phyloP scores from a whole-genome alignment of 2,888 invertebrate species.

The Entomobrya multifasciata region DNA sequence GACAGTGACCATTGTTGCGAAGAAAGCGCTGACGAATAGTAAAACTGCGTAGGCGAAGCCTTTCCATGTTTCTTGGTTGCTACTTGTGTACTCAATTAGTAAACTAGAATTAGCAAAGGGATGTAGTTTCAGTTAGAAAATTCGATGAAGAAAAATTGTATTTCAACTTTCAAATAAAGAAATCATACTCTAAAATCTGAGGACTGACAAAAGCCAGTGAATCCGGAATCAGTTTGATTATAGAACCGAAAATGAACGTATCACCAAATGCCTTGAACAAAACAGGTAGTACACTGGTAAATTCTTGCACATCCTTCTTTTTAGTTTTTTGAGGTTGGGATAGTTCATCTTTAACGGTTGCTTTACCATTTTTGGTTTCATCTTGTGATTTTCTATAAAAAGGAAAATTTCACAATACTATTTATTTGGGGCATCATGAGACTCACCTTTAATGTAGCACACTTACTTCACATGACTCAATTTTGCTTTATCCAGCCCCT shows the following conservation, averaged over 20 bases:
- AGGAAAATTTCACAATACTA: too few species aligned
- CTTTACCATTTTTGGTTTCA: conserved; percentile 62
- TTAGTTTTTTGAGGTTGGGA: conserved; percentile 51
- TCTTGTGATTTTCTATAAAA: conserved; percentile 32
- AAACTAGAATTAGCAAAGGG: conserved; percentile 61
- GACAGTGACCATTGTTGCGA: conserved; percentile 83
- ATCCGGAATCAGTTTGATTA: conserved; percentile 92
- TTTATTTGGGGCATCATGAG: neutral
- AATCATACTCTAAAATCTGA: conserved; percentile 91
- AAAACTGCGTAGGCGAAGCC: conserved; percentile 84
- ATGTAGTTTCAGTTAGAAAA: too few species aligned
- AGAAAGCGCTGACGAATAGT: conserved; percentile 83
- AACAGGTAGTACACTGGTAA: conserved; percentile 90
- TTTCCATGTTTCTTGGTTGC: conserved; percentile 83
- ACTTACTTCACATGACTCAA: conserved; percentile 18
- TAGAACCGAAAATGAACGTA: conserved; percentile 91
- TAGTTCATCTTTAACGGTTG: conserved; percentile 51
- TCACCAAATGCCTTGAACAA: conserved; percentile 89
- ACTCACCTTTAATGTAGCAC: neutral
- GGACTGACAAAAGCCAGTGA: conserved; percentile 93
- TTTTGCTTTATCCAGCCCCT: conserved; percentile 84
- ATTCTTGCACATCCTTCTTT: conserved; percentile 82
- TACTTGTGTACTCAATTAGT: conserved; percentile 80
- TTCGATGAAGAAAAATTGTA: too few species aligned
- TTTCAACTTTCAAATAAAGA: neutral